Base-by-base conservation (phyloP, 2,888 invertebrate genomes). In the Epinotia demarniana region DNA sequence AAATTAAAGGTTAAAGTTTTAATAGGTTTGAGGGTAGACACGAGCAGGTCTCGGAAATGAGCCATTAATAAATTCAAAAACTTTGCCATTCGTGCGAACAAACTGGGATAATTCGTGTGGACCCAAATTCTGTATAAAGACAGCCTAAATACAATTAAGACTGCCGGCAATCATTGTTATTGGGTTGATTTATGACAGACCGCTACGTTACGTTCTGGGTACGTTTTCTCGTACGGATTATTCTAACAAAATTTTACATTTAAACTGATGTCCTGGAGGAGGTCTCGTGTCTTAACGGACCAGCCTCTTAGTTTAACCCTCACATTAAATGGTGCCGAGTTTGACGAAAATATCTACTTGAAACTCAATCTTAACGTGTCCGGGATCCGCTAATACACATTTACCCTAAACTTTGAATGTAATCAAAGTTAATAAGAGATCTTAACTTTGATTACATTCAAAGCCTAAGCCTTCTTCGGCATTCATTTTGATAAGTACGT, bases 31-130 rank as follows among this genome's bases (percentile, higher is more conserved):
- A 77, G 72, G 76, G 77, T 78, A 72, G 67, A 77, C 71, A 68
- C 72, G 77, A 78, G 77, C 77, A 72, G 68, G 76, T 77, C 57
- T 66, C 73, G 67, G 76, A 77, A 81, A 80, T 79, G 73, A 77
- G 78, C 77, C 79, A 80, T 81, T 79, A 81, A 81, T 81, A 79
- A 82, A 84, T 81, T 83, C 81, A 78, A 74, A 80, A 83, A 84
- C 77, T 84, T 83, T 77, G 76, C 72, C 77, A 76, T 78, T 72
- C 69, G 72, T 73, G 66, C 78, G 68, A 80, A 80, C 76, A 77
- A 77, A 80, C 78, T 71, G 80, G 78, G 80, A 77, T 77, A 63
- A 73, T 76, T 72, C 73, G 77, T 60, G 76, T 72, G 76, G 73
- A 67, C 78, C 64, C 60, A 66, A 78, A 78, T 72, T 76, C 77